Evolutionary conservation across 2,113 vertebrate species (phyloP), one percentile per base, ranked within the genome.

Genomic region (Thunnus maccoyii): DNA sequence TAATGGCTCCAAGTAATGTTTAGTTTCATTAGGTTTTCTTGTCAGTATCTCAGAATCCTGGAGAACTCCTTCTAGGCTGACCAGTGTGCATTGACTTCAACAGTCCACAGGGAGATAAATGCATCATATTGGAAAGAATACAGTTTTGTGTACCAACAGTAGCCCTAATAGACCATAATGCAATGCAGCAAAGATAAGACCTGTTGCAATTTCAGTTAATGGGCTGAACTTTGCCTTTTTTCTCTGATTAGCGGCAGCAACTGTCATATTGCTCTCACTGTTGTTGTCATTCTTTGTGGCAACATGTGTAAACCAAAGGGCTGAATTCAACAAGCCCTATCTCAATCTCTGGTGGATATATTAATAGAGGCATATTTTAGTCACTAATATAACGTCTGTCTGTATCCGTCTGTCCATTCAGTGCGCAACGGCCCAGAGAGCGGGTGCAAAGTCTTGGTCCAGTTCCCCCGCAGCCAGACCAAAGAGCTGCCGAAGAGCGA

Each of bases 371-470:
- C 58, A 14, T 18, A 55, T 9, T 58, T 27, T 44, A 22, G n/a
- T 41, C 5, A 44, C 20, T 27, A 48, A 56, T 4, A 3, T 2
- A 22, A 16, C 12, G n/a, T 44, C 2, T 56, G 2, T 52, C 22
- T 57, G 17, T 36, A 2, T 85, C 27, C 47, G 4, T 82, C 17
- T 75, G 17, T 86, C 5, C 62, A 0, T 17, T 48, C 89, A 99
- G 98, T 99, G 25, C 97, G 97, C 3, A 99, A 98, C 0, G 98
- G 98, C 9, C 98, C 98, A 0, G 98, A 99, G 78, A 99, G 96
- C 0, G 98, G 98, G 58, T 98, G 97, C 91, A 98, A 97, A 83
- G 96, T 99, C 10, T 87, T 99, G 96, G 98, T 99, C 44, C 98
- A 99, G 90, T 98, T 98, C 86, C 96, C 97, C 0, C 97, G 97